A percentile compares a stretch with the other conserved stretches of the same genome.
These are phyloP conservation scores for Drosophila leontia DNA, from an alignment of 1,140 invertebrate species.

Conservation along the genomic window DNA sequence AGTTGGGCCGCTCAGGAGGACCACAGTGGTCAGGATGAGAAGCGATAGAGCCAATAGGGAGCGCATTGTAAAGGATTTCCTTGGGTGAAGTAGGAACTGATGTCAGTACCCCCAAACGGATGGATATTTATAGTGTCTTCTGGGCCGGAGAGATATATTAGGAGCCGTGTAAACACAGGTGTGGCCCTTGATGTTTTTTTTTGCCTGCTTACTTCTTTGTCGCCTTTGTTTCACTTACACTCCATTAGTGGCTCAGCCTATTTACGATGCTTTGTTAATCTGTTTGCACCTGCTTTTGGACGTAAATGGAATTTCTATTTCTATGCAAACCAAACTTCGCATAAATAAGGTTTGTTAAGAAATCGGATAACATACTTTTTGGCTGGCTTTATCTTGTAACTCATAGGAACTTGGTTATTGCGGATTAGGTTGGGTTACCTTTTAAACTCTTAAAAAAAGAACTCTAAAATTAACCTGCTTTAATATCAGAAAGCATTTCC, in stretches of 20 bases:
- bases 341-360: background rate
- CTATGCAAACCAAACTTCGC: background rate
- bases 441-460: too few relatives aligned
- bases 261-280: constrained; percentile 16
- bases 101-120: background rate
- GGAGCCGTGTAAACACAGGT: constrained; percentile 22
- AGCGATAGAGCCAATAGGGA: constrained; percentile 9
- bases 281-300: constrained; percentile 5
- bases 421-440: too few relatives aligned
- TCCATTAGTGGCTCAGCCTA: constrained; percentile 1
- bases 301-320: constrained; percentile 21
- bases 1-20: constrained; percentile 4
- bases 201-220: background rate
- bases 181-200: constrained; percentile 7
- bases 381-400: background rate
- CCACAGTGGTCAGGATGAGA: constrained; percentile 10
- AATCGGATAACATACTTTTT: constrained; percentile 7
- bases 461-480: too few relatives aligned
- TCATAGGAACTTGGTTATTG: background rate
- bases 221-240: constrained; percentile 9
- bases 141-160: too few relatives aligned
- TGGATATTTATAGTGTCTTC: constrained; percentile 22
- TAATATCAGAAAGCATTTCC: background rate
- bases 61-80: constrained; percentile 10
- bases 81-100: background rate